Evolutionary conservation across 1,140 invertebrate species (phyloP).

Genomic region (Portunus trituberculatus): DNA sequence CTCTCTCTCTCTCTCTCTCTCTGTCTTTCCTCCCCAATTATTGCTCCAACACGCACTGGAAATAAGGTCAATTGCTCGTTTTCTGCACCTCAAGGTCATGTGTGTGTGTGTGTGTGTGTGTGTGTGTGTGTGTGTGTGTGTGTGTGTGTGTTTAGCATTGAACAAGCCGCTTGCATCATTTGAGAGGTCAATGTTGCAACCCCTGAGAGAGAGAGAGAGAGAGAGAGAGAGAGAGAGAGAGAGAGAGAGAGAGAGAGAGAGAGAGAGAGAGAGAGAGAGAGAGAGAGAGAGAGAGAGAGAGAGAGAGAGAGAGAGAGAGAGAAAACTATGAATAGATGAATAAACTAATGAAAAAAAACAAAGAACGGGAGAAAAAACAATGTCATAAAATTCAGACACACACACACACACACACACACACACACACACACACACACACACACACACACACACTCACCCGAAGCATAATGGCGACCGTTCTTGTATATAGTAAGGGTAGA

Average conservation of each 20-base stretch:
- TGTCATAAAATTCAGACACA: too few relatives aligned
- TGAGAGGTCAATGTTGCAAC: not conserved
- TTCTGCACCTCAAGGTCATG: slow-evolving; percentile 11
- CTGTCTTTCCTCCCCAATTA: not conserved
- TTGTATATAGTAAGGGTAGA: not conserved
- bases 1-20: not conserved
- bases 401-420: not conserved
- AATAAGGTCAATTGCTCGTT: not conserved
- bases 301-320: not conserved
- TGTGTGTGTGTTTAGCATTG: slow-evolving; percentile 30
- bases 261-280: slow-evolving; percentile 4
- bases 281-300: not conserved
- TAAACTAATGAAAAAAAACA: not conserved
- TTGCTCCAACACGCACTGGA: slow-evolving; percentile 8
- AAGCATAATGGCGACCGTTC: not conserved
- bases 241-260: slow-evolving; percentile 25
- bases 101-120: slow-evolving; percentile 40
- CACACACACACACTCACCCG: not conserved
- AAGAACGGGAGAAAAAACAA: too few relatives aligned
- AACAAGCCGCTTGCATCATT: not conserved
- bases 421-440: not conserved
- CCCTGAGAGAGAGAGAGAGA: slow-evolving; percentile 25
- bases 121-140: slow-evolving; percentile 21
- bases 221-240: slow-evolving; percentile 15
- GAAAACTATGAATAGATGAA: not conserved